Evolutionary conservation across 2,888 invertebrate genomes (phyloP), one percentile per base, ranked within the genome.

Genomic region (Auanema sp.): DNA sequence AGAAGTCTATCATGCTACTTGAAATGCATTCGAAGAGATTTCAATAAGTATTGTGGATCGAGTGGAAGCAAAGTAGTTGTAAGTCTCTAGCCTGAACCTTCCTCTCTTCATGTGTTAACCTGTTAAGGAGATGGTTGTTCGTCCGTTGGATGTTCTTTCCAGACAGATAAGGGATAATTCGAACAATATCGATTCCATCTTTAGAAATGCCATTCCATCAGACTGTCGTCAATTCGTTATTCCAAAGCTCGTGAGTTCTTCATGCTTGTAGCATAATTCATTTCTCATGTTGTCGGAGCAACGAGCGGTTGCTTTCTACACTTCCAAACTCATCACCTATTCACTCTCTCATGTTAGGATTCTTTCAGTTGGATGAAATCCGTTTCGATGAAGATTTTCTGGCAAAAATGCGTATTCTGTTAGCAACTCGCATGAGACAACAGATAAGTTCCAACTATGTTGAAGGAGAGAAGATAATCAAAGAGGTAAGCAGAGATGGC

Each of bases 11-110:
- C 47, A 6, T 47, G 47, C 8, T 47, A 18, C 8, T 21, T 47
- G 10, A 47, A 47, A 21, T 47, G 47, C 10, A 47, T 21, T 47
- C 47, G 47, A 18, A 47, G 16, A 16, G 21, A 47, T 47, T 47
- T 47, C 47, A 47, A 47, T 10, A 47, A 47, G 47, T 47, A 47
- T 10, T 47, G 47, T 47, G 47, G 47, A 47, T 18, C 16, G 5
- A 47, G 47, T 21, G 47, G 47, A 16, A 47, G 47, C 47, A 47
- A 21, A 47, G 16, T 47, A 47, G 47, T 21, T 16, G 47, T 47
- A 10, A 21, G 47, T 47, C 8, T 47, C 21, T 5, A 5, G 10
- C 8, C 8, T 3, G 6, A 47, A 47, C 4, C 5, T 47, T 47
- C 4, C 16, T 18, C 8, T 47, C 47, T 47, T 47, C 3, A 33